Evolutionary conservation across 2,888 invertebrate species (phyloP), one percentile per base, ranked within the genome.

Genomic region (Lithophane leautieri): DNA sequence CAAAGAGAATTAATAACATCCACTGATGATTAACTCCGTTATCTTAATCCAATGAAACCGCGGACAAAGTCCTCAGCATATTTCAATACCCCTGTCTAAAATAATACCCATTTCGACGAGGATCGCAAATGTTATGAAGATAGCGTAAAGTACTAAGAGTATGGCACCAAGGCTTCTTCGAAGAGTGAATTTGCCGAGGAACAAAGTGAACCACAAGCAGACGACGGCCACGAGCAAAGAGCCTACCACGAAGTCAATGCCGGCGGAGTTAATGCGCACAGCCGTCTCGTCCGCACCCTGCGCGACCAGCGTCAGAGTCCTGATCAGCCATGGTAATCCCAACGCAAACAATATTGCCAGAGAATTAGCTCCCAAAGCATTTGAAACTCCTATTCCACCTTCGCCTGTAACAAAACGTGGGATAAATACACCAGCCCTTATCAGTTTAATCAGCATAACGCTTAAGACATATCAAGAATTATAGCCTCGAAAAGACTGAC

Each of bases 331-430:
- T 0, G 99, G 99, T 42, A 98, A 92, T 2, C 98, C 98, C 62
- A 99, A 94, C 4, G 98, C 98, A 70, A 98, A 97, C 3, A 99
- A 94, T 74, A 99, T 98, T 77, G 98, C 98, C 90, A 99, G 95
- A 0, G 98, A 98, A 90, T 99, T 99, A 0, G 98, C 98, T 1
- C 99, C 99, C 16, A 99, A 93, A 0, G 98, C 98, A 89, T 99
- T 99, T 12, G 98, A 98, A 40, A 99, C 98, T 0, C 98, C 98
- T 96, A 99, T 98, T 44, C 98, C 98, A 22, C 98, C 98, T 92
- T 98, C 97, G 82, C 98, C 98, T 98, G 90, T 62, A 96, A 95
- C 82, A 88, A 88, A 44, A 58, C 14, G 8, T 44, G 16, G 9
- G 11, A 42, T 77, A 63, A 77, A 68, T 70, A 75, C 6, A 66